Conservation (phyloP, 2,797 vertebrate genomes). For the Parotocinclus haroldoi region DNA sequence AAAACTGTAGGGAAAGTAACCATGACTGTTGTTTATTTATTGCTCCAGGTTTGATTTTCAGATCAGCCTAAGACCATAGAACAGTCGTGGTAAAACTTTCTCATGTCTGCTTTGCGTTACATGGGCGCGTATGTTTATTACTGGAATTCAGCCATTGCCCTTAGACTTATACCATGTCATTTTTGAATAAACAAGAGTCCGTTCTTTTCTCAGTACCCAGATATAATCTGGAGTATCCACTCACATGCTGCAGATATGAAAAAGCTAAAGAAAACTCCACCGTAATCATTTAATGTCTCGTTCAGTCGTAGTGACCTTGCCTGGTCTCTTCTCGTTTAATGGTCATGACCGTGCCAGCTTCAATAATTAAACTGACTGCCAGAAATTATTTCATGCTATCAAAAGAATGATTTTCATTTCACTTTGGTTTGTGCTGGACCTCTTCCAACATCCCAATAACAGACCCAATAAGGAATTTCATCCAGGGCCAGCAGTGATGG, state of each 20-base stretch:
- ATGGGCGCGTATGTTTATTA: no score
- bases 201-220: no score
- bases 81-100: no score
- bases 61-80: no score
- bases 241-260: background rate
- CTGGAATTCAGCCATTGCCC: no score
- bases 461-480: conserved; percentile 11
- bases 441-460: background rate
- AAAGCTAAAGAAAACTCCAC: background rate
- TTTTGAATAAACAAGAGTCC: no score
- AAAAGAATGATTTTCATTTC: conserved; percentile 10
- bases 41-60: no score
- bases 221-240: background rate
- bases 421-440: conserved; percentile 11
- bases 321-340: background rate
- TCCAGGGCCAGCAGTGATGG: conserved; percentile 4
- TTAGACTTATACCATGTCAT: no score
- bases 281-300: background rate
- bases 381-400: conserved; percentile 8
- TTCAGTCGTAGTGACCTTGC: background rate
- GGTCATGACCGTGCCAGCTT: conserved; percentile 1
- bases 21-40: no score
- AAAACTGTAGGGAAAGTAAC: no score
- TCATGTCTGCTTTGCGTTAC: no score
- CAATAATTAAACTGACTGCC: conserved; percentile 17